A percentile compares a stretch with the other conserved stretches of the same genome.
Evolutionary conservation across 1,140 invertebrate species (phyloP).

Genomic region (Lepeophtheirus salmonis): DNA sequence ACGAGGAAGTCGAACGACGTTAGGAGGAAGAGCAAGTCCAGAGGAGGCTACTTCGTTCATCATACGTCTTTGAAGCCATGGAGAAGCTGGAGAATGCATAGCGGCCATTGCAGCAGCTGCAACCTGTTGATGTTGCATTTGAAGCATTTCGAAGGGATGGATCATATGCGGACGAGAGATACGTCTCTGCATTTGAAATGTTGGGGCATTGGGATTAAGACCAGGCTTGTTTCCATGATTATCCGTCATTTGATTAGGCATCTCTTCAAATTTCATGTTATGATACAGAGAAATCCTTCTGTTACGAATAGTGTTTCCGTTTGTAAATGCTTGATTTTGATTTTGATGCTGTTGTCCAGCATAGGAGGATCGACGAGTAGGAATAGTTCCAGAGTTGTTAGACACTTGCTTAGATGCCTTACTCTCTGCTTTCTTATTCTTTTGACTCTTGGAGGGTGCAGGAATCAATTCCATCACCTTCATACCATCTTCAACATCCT

Average conservation of each 20-base stretch:
- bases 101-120: conserved; percentile 26
- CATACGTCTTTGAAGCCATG: conserved; percentile 4
- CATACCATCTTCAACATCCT: conserved; percentile 27
- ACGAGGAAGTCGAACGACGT: conserved; percentile 51
- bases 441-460: conserved; percentile 23
- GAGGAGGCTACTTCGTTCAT: conserved; percentile 15
- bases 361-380: conserved; percentile 10
- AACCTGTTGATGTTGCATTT: conserved; percentile 22
- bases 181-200: conserved; percentile 15
- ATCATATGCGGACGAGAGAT: conserved; percentile 13
- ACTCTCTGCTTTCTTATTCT: conserved; percentile 24
- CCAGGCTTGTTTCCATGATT: neutral
- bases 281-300: conserved; percentile 15
- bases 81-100: conserved; percentile 24
- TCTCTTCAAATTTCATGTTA: conserved; percentile 18
- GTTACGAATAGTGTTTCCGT: neutral
- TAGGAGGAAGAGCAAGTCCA: conserved; percentile 28
- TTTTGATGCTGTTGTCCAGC: conserved; percentile 22
- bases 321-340: conserved; percentile 18
- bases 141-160: conserved; percentile 19
- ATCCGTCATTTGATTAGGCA: neutral
- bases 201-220: conserved; percentile 14
- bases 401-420: conserved; percentile 19
- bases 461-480: conserved; percentile 33
- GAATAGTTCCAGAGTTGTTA: neutral